Evolutionary conservation across 2,888 invertebrate species (phyloP).

Genomic region (Latrodectus elegans): DNA sequence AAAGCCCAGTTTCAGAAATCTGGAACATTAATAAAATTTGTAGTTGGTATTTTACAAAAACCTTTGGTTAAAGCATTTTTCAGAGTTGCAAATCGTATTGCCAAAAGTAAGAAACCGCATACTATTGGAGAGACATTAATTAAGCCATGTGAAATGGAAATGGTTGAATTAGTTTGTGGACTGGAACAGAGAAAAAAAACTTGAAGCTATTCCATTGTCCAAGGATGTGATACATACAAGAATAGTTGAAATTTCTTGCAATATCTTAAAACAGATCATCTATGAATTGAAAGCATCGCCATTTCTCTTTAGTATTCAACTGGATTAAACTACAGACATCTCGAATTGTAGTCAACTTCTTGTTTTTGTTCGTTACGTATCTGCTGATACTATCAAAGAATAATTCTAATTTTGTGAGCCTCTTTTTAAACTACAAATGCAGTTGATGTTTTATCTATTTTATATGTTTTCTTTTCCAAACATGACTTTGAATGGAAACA

Average conservation of each 20-base stretch:
- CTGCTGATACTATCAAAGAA: slow-evolving; percentile 42
- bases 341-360: slow-evolving; percentile 51
- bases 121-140: slow-evolving; percentile 64
- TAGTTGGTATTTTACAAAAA: slow-evolving; percentile 46
- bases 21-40: slow-evolving; percentile 30
- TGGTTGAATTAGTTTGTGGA: no score
- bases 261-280: slow-evolving; percentile 64
- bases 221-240: no score
- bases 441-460: no score
- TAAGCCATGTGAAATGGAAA: slow-evolving; percentile 55
- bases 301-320: slow-evolving; percentile 62
- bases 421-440: no score
- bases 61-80: slow-evolving; percentile 45
- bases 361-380: slow-evolving; percentile 45
- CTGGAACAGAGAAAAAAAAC: no score
- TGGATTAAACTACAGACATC: slow-evolving; percentile 76
- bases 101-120: slow-evolving; percentile 61
- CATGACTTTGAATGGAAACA: no score
- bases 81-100: slow-evolving; percentile 59
- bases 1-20: slow-evolving; percentile 29
- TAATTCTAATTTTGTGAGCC: slow-evolving; percentile 10
- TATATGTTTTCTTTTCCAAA: no score
- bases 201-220: neutral
- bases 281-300: slow-evolving; percentile 59
- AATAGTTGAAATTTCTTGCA: slow-evolving; percentile 16